Evolutionary conservation across 23 tunicate species (phyloP), one percentile per base, ranked within the genome.

Genomic region (Ascidia mentula): DNA sequence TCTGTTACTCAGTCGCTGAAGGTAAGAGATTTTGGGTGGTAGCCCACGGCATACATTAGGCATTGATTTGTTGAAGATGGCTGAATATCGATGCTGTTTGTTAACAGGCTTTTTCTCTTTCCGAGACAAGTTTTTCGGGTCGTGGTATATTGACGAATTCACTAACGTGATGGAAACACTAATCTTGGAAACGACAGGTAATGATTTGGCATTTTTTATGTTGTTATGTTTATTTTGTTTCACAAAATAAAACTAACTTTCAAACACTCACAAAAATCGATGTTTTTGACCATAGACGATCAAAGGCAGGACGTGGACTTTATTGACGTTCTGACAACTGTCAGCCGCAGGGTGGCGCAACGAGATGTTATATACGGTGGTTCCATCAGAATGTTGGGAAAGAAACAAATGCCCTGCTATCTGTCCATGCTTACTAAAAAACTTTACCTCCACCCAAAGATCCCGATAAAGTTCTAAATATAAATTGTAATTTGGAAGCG

Each of bases 361-460:
- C 76, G 87, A n/a, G 45, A 88, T 78, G 97, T 92, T 31, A 84
- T 79, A 73, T 34, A 88, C 24, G 53, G 82, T 6, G 28, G 59
- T 32, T 60, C 76, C 33, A 72, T 7, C 0, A 39, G 37, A 9
- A 37, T 84, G 13, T 28, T 82, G 17, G 97, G 97, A 12, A 92
- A 92, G 78, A 92, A 92, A 72, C 97, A 92, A 42, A 92, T 92
- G 97, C 89, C 97, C 32, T 87, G 92, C 61, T 92, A 77, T 46
- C 72, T 82, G 12, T 92, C 97, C 2, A 79, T 92, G 91, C 84
- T 92, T 38, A 92, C 97, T 32, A 92, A 92, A 69, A 86, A 92
- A 79, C 82, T 92, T 2, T 82, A 38, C 75, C 71, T 92, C 17
- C 33, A 59, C 12, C 84, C 79, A 75, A 86, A 83, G 79, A 75